phyloP scores from a whole-genome alignment of 2,888 invertebrate genomes.

The Ernsta delagoae region DNA sequence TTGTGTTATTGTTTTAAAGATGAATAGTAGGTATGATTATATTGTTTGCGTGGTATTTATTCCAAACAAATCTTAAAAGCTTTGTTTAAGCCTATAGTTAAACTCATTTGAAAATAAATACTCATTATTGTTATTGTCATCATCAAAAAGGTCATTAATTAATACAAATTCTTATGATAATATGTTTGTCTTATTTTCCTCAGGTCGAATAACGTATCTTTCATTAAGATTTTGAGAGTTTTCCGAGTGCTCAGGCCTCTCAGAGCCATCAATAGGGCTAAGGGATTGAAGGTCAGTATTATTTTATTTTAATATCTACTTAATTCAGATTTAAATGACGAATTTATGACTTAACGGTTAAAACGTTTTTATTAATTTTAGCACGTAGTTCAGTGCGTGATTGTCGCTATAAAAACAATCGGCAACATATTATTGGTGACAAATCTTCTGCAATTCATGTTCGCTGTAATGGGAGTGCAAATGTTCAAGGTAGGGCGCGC shows the following conservation, averaged over 20 bases:
- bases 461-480: constrained; percentile 99
- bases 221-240: constrained; percentile 99
- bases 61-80: too few relatives aligned
- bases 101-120: too few relatives aligned
- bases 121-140: too few relatives aligned
- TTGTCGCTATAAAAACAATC: constrained; percentile 99
- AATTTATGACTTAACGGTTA: constrained; percentile 33
- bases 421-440: constrained; percentile 99
- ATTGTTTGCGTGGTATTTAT: too few relatives aligned
- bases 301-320: not conserved
- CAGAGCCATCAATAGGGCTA: constrained; percentile 99
- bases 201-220: constrained; percentile 93
- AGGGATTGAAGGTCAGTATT: constrained; percentile 97
- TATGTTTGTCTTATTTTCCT: too few relatives aligned
- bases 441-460: constrained; percentile 99
- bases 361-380: constrained; percentile 76
- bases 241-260: constrained; percentile 97
- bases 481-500: constrained; percentile 97
- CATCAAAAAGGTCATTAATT: too few relatives aligned
- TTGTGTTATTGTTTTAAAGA: too few relatives aligned
- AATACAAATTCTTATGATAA: too few relatives aligned
- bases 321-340: not conserved
- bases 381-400: constrained; percentile 99
- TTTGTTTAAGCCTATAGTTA: too few relatives aligned
- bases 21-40: too few relatives aligned